These are phyloP conservation scores for Ornithoptera alexandrae DNA, from an alignment of 2,888 invertebrate genomes.

Conservation along the genomic window DNA sequence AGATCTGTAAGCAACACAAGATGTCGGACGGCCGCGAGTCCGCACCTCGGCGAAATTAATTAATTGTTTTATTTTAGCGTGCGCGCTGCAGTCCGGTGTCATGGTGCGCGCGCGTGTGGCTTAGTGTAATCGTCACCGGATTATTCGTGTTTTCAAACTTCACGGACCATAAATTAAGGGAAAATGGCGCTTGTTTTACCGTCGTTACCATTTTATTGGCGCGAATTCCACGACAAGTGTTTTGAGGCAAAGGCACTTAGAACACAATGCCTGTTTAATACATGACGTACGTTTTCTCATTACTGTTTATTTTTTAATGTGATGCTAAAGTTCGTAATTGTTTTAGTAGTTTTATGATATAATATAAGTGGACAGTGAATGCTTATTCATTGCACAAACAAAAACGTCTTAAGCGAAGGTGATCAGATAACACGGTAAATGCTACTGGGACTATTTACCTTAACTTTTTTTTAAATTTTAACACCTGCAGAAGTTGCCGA, in stretches of 20 bases:
- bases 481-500: conserved; percentile 6
- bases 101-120: conserved; percentile 31
- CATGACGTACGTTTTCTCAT: conserved; percentile 17
- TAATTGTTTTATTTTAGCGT: conserved; percentile 54
- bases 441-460: conserved; percentile 1
- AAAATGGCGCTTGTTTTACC: conserved; percentile 22
- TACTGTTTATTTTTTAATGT: conserved; percentile 11
- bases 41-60: conserved; percentile 45
- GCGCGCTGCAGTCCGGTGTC: conserved; percentile 31
- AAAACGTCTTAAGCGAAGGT: background rate
- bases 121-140: conserved; percentile 29
- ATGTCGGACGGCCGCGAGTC: conserved; percentile 38
- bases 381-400: background rate
- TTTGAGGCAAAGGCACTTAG: conserved; percentile 21
- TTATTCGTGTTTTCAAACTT: conserved; percentile 28
- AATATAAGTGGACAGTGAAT: background rate
- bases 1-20: conserved; percentile 20
- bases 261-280: conserved; percentile 11
- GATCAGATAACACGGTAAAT: background rate
- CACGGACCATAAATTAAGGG: conserved; percentile 21
- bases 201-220: conserved; percentile 26
- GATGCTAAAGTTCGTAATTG: no score
- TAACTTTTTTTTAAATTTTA: conserved; percentile 6
- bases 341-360: background rate
- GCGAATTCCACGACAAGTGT: conserved; percentile 20